A percentile compares a stretch with the other conserved stretches of the same genome.
Evolutionary conservation across 2,113 vertebrate species (phyloP).

Genomic region (Ariopsis seemanni): DNA sequence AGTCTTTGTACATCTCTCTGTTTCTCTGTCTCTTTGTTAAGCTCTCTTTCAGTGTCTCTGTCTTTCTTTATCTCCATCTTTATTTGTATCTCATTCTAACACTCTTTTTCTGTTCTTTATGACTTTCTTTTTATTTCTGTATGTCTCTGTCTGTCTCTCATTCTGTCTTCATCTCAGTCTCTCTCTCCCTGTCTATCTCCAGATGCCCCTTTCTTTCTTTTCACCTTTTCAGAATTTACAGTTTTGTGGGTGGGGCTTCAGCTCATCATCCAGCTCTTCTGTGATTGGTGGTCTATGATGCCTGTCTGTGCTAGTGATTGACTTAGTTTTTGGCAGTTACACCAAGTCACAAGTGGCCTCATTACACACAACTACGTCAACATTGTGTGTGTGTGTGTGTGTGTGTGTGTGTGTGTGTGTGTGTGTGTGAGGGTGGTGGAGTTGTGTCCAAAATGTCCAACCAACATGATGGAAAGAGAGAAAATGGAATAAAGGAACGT

Average conservation of each 20-base stretch:
- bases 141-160: neutral
- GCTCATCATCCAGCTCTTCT: neutral
- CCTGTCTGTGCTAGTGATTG: conserved; percentile 29
- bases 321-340: neutral
- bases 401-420: conserved; percentile 41
- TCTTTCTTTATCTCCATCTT: neutral
- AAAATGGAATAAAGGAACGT: neutral
- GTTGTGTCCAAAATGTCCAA: conserved; percentile 37
- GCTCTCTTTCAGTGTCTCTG: neutral
- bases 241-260: conserved; percentile 22
- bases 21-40: conserved; percentile 27
- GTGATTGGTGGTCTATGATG: conserved; percentile 43
- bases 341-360: conserved; percentile 20
- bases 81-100: neutral
- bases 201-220: neutral
- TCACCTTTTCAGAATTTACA: neutral
- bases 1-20: neutral
- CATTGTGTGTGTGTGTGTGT: conserved; percentile 41
- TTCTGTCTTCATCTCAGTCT: neutral
- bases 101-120: neutral
- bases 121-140: neutral
- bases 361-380: conserved; percentile 21
- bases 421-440: neutral
- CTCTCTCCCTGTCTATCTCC: conserved; percentile 26
- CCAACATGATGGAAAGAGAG: neutral